These are phyloP conservation scores for Sarcophaga variegata DNA, from an alignment of 2,888 invertebrate genomes.

Conservation along the genomic window DNA sequence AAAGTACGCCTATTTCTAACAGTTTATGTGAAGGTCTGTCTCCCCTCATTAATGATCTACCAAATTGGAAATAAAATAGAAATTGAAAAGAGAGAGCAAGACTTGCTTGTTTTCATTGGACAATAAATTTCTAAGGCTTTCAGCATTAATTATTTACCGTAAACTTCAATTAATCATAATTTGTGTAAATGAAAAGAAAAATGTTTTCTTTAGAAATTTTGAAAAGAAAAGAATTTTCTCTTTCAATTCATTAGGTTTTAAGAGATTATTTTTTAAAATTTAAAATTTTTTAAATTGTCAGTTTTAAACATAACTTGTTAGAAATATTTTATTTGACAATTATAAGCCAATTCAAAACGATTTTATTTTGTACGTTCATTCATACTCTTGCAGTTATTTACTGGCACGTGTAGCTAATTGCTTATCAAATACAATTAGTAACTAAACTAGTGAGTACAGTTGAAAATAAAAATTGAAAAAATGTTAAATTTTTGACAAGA, in stretches of 20 bases:
- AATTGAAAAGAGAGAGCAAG: too few species aligned
- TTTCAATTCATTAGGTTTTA: too few species aligned
- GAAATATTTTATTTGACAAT: not conserved
- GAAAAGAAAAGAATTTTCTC: too few species aligned
- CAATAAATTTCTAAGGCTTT: not conserved
- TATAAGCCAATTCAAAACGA: not conserved
- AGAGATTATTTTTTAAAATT: too few species aligned
- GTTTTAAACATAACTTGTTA: not conserved
- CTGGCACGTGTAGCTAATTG: conserved; percentile 1
- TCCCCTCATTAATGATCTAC: too few species aligned
- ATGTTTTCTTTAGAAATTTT: not conserved
- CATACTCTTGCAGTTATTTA: not conserved
- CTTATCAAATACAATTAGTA: not conserved
- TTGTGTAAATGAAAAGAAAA: conserved; percentile 24
- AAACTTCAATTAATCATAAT: conserved; percentile 55
- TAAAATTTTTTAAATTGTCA: too few species aligned
- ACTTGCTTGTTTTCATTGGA: not conserved
- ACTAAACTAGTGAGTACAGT: not conserved
- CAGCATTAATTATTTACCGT: not conserved
- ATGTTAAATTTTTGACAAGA: too few species aligned
- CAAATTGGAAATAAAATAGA: too few species aligned
- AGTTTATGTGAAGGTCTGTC: conserved; percentile 10
- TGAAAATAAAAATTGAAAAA: not conserved
- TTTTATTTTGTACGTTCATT: not conserved
- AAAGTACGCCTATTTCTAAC: conserved; percentile 49